Base-by-base conservation (phyloP, 2,797 vertebrate genomes). In the Bradypodion ventrale region DNA sequence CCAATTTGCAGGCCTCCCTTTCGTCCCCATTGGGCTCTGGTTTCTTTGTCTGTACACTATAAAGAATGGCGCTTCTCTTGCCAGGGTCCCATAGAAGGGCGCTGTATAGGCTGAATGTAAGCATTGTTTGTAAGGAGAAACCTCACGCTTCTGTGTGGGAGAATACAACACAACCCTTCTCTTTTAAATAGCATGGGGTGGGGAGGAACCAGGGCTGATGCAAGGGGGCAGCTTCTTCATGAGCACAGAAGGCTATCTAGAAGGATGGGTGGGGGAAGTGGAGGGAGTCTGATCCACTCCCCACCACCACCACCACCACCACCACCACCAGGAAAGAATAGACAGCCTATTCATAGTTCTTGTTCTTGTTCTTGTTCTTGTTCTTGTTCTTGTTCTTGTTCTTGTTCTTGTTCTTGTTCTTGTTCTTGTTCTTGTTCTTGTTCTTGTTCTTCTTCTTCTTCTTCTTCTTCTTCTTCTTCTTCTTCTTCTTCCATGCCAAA, bases 91-190 rank as follows among this genome's bases (percentile, higher is more conserved):
- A 88, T 90, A 95, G 93, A 94, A 81, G 92, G 93, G 90, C 93
- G 92, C 91, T 91, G 89, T 91, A 88, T 90, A 87, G 94, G 89
- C 92, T 95, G 93, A 96, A 96, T 95, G 95, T 94, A 88, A 85
- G 95, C 96, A 95, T 96, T 96, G 95, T 95, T 95, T 94, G 88
- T 89, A 93, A 93, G 93, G 94, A 94, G 94, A 93, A 93, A 93
- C 83, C 93, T 95, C 93, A 94, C 93, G 93, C 94, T 94, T 94
- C 94, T 92, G 88, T 89, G 91, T 82, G 93, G 95, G 94, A 92
- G 94, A 95, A 95, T 93, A 94, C 94, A 95, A 93, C 94, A 32
- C 69, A 94, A 93, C 93, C 94, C 94, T 95, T 95, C 95, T 95
- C 94, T 95, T 96, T 95, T 94, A 94, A 95, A 95, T 93, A 92